phyloP scores from a whole-genome alignment of 2,797 vertebrate species.

The Girardinus metallicus region DNA sequence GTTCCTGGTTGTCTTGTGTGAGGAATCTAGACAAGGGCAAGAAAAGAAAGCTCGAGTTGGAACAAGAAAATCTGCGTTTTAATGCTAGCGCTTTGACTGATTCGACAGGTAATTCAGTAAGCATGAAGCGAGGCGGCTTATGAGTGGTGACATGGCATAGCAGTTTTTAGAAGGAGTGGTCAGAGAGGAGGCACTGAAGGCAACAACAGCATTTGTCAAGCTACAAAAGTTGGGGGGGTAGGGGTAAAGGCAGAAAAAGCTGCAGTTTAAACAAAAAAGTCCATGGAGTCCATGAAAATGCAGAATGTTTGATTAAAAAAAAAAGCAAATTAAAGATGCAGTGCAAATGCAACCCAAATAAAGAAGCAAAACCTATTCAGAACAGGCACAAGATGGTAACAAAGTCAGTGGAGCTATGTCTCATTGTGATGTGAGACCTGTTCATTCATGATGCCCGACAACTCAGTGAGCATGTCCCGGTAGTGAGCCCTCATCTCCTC shows the following conservation, averaged over 20 bases:
- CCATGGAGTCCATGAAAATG: constrained; percentile 20
- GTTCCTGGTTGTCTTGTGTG: constrained; percentile 88
- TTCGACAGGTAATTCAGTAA: not conserved
- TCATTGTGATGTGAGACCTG: constrained; percentile 82
- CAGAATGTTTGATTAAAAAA: constrained; percentile 16
- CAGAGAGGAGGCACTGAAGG: constrained; percentile 59
- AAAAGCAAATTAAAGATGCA: constrained; percentile 19
- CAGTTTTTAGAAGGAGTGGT: constrained; percentile 66
- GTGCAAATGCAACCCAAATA: constrained; percentile 17
- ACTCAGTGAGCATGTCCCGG: constrained; percentile 92
- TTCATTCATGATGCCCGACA: constrained; percentile 94
- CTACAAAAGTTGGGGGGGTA: constrained; percentile 55
- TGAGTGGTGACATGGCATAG: constrained; percentile 59
- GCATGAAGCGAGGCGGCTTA: constrained; percentile 18
- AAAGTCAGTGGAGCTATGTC: constrained; percentile 11
- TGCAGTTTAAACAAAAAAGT: constrained; percentile 20
- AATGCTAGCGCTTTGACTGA: not conserved
- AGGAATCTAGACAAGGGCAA: constrained; percentile 87
- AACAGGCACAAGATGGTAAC: constrained; percentile 1
- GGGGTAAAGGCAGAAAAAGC: constrained; percentile 11
- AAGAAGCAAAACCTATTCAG: constrained; percentile 3
- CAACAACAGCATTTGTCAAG: constrained; percentile 58
- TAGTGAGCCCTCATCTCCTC: constrained; percentile 98
- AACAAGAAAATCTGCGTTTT: constrained; percentile 16
- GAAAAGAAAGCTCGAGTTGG: constrained; percentile 46